Evolutionary conservation across 2,113 vertebrate genomes (phyloP).

Genomic region (Pao palembangensis): DNA sequence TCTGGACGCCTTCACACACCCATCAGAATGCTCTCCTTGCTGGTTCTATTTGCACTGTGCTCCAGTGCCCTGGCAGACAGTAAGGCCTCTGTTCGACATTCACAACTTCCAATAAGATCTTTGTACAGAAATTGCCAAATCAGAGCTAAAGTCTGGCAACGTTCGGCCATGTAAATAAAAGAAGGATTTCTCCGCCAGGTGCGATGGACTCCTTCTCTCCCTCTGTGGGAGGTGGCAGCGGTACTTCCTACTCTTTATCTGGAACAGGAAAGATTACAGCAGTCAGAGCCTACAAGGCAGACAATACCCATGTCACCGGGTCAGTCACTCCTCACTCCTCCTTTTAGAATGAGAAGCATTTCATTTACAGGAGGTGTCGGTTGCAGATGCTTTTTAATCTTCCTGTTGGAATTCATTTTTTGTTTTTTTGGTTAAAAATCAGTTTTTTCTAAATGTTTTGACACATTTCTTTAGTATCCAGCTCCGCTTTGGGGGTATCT

Average conservation of each 20-base stretch:
- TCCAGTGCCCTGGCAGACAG: conserved; percentile 7
- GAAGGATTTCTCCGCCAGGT: fast-evolving
- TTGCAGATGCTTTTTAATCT: background rate
- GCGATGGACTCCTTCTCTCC: conserved; percentile 7
- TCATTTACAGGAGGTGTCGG: no score
- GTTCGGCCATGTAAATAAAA: background rate
- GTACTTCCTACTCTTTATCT: background rate
- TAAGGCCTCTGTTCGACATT: background rate
- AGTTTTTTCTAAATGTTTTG: background rate
- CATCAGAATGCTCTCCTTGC: conserved; percentile 13
- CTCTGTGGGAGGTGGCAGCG: conserved; percentile 21
- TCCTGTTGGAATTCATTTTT: background rate
- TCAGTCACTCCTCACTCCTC: conserved; percentile 8
- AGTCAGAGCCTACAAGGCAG: conserved; percentile 15
- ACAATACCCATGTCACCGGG: background rate
- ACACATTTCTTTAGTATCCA: conserved; percentile 29
- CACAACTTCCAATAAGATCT: background rate
- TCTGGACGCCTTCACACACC: background rate
- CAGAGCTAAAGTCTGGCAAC: background rate
- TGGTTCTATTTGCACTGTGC: conserved; percentile 16
- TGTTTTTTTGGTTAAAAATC: no score
- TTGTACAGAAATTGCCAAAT: background rate
- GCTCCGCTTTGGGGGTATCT: conserved; percentile 13
- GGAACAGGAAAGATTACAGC: conserved; percentile 13
- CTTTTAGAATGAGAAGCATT: background rate